Evolutionary conservation across 2,888 invertebrate species (phyloP).

Genomic region (Invenusta paracnida): DNA sequence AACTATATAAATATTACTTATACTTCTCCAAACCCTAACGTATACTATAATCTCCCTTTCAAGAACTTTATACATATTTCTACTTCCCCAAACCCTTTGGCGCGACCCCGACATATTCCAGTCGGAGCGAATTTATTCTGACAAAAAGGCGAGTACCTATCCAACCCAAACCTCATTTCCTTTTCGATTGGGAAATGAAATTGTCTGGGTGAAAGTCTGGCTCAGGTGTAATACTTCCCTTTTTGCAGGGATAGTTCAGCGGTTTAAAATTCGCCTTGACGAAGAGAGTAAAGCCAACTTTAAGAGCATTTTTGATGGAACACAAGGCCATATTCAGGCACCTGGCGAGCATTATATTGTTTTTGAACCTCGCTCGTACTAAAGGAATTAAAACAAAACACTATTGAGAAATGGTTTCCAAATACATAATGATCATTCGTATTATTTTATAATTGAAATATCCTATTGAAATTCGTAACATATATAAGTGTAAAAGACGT

Average conservation of each 20-base stretch:
- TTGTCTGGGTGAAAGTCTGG: constrained; percentile 42
- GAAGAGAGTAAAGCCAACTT: not conserved
- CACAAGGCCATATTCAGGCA: not conserved
- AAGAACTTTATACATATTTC: too few species aligned
- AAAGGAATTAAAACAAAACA: too few species aligned
- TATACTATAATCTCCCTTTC: too few species aligned
- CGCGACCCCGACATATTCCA: constrained; percentile 36
- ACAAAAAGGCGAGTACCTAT: not conserved
- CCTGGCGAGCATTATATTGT: not conserved
- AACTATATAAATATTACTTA: too few species aligned
- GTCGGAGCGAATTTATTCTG: constrained; percentile 39
- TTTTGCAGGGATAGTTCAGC: constrained; percentile 41
- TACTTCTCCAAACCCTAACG: too few species aligned
- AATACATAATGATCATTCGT: too few species aligned
- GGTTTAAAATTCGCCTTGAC: constrained; percentile 25
- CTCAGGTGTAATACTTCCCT: constrained; percentile 41
- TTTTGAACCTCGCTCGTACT: not conserved
- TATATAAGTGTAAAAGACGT: too few species aligned
- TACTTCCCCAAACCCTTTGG: constrained; percentile 37
- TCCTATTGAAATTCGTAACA: too few species aligned
- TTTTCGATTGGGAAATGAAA: constrained; percentile 36
- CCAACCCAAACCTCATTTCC: constrained; percentile 37
- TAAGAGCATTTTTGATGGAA: not conserved
- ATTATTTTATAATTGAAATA: too few species aligned
- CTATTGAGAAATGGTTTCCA: too few species aligned